Base-by-base conservation (phyloP, 2,888 invertebrate genomes). In the Pandemis heparana region DNA sequence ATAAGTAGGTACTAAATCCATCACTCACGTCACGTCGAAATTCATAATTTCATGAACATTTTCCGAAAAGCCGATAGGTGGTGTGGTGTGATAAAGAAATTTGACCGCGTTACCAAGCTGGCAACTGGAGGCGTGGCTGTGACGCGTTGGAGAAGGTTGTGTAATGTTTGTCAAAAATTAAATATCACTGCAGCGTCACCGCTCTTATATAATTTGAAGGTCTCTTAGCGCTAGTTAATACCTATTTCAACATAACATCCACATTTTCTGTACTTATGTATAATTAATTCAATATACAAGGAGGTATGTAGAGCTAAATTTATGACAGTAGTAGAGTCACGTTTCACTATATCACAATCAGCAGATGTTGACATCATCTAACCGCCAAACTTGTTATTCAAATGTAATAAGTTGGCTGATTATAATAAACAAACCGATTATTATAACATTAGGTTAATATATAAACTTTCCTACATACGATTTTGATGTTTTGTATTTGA, bases 121-220 rank as follows among this genome's bases (percentile, higher is more conserved):
- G 88, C 83, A 88, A 87, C 87, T 81, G 89, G 89, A 85, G 93
- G 93, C 89, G 92, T 89, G 93, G 89, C 85, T 81, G 78, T 91
- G 89, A 92, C 92, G 92, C 78, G 74, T 75, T 69, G 46, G 59
- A 70, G 48, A 46, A 71, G 10, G 74, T 66, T 70, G 74, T 53
- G n/a, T 60, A 43, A 65, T 69, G 56, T 56, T 18, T 56, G 53
- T 38, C 38, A 60, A 62, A 71, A 64, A 60, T 60, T 18, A 48
- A 70, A 69, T 51, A 60, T 41, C 23, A 32, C 23, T 32, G 39
- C 18, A n/a, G 14, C 70, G 60, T 70, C 70, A 65, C 59, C 48
- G 16, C 53, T 62, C 69, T 74, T 74, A 53, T 64, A 61, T 74
- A 74, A 74, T 46, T 38, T 53, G 69, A 70, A 74, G 69, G 64